These are phyloP conservation scores for Isaurus tuberculatus DNA, from an alignment of 92 coral and sea anemone species.

Conservation along the genomic window DNA sequence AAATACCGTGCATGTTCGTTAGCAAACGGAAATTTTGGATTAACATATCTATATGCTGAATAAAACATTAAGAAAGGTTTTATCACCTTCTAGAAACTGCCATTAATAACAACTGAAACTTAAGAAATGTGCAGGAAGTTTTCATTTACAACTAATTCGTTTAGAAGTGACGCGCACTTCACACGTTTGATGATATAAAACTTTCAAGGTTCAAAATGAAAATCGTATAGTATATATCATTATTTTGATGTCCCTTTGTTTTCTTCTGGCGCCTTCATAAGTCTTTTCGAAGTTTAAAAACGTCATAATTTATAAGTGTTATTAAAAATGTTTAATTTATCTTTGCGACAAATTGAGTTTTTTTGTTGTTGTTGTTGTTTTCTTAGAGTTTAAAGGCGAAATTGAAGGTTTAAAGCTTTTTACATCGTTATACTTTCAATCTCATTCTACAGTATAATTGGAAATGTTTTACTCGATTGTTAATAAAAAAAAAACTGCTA, in stretches of 20 bases:
- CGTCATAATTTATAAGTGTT: too few species aligned
- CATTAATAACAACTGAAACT: slow-evolving; percentile 24
- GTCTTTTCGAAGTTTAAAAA: not conserved
- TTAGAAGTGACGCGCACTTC: not conserved
- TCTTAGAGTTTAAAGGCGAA: not conserved
- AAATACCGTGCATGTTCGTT: slow-evolving; percentile 3
- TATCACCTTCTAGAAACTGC: not conserved
- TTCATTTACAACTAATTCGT: not conserved
- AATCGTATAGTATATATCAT: too few species aligned
- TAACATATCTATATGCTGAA: slow-evolving; percentile 9
- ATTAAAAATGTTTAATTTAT: too few species aligned
- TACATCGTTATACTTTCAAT: too few species aligned
- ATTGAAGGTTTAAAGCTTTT: too few species aligned
- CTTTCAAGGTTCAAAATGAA: not conserved
- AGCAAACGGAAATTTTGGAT: slow-evolving; percentile 29
- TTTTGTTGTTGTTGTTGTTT: too few species aligned
- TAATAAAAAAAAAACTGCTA: too few species aligned
- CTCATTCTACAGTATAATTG: too few species aligned
- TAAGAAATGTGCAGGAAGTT: slow-evolving; percentile 9
- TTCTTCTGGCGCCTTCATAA: not conserved
- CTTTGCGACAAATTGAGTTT: too few species aligned
- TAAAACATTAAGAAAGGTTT: not conserved
- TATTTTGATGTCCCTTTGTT: too few species aligned
- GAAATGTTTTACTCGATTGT: too few species aligned
- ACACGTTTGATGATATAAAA: not conserved